These are phyloP conservation scores for Nothocercus julius DNA, from an alignment of 2,113 vertebrate species.

Conservation along the genomic window DNA sequence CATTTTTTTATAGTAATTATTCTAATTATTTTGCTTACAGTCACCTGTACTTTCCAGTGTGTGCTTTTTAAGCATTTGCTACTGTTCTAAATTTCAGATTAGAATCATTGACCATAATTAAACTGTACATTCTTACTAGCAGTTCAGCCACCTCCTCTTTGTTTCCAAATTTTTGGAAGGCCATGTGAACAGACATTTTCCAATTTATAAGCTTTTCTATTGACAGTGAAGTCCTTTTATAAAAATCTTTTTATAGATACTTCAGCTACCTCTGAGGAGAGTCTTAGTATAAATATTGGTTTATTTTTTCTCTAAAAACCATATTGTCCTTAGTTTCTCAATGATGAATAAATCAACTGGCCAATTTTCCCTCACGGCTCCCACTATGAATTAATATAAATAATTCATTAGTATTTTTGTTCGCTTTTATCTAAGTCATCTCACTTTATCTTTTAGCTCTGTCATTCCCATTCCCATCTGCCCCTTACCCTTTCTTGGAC, in stretches of 20 bases:
- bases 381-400: background rate
- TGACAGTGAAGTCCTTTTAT: background rate
- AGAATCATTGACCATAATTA: background rate
- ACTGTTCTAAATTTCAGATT: background rate
- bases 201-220: background rate
- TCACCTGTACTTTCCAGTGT: background rate
- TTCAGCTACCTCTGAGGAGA: background rate
- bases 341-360: background rate
- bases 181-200: background rate
- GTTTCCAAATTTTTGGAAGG: background rate
- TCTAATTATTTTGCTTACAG: background rate
- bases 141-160: fast-evolving
- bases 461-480: background rate
- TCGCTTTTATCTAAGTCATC: background rate
- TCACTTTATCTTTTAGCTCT: background rate
- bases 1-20: background rate
- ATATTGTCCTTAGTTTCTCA: background rate
- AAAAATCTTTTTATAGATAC: background rate
- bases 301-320: background rate
- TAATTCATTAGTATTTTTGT: background rate
- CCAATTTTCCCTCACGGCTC: background rate
- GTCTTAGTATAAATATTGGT: background rate
- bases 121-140: background rate
- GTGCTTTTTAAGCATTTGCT: background rate
- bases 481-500: background rate